Evolutionary conservation across 2,888 invertebrate species (phyloP), one percentile per base, ranked within the genome.

Genomic region (Lithophane socia): DNA sequence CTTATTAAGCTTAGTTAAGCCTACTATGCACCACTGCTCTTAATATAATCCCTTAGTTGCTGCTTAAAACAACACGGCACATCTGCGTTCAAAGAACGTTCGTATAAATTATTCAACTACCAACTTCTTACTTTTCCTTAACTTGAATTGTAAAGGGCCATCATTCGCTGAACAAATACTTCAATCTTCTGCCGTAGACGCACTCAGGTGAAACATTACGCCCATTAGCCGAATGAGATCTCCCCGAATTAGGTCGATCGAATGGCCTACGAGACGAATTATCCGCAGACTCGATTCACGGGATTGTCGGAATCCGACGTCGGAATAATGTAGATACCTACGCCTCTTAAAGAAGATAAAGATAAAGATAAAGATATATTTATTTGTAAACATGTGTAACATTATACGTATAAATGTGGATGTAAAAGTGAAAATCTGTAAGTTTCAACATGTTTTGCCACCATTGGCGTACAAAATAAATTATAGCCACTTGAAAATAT

Each of bases 131-230:
- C 80, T 86, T 85, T 80, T 84, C 82, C 74, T 85, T 79, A 81
- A 81, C 79, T 77, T 72, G 78, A 82, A 82, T 86, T 87, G 83
- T 88, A 84, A 82, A 85, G 85, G 82, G 80, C 86, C 86, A 86
- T 87, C 89, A 85, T 86, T 88, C 89, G 86, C 80, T 85, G 88
- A 91, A 92, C 90, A 91, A 92, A 92, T 92, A 86, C 84, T 92
- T 89, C 88, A 85, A 87, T 87, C 75, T 37, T 79, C 73, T 83
- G 87, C 89, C 86, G 90, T 86, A 89, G 90, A 90, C 90, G 92
- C 92, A 91, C 90, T 91, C 92, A 94, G 94, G 94, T 94, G 93
- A 94, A 92, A 92, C 94, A 94, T 94, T 93, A 92, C 92, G 83
- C 86, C 92, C 93, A 93, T 94, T 94, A 94, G 89, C 78, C 88